Evolutionary conservation across 2,797 vertebrate species (phyloP), one percentile per base, ranked within the genome.

Genomic region (Chanos chanos): DNA sequence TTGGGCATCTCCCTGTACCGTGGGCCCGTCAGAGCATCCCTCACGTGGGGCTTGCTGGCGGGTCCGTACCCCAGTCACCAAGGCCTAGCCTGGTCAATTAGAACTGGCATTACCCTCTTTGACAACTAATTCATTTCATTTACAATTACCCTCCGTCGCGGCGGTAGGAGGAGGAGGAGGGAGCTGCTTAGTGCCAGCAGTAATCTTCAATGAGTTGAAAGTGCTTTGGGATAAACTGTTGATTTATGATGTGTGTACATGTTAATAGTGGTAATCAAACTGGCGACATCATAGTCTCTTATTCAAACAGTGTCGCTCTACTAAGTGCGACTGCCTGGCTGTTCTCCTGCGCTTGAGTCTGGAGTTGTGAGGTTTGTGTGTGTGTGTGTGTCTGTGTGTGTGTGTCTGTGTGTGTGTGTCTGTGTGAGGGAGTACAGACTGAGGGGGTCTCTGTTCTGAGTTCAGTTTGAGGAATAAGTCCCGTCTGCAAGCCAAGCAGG

Each of bases 1-100:
- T 68, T 44, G 55, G 54, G 53, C 60, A 60, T 28, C 51, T 69
- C 61, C 77, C 69, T 55, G 68, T 75, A 74, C 71, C 37, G 19
- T 43, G 44, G 36, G 34, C 54, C 10, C 37, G 41, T 21, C 36
- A 7, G 27, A 39, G 40, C 48, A 52, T 54, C 54, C 36, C 52
- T 56, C 61, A 50, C 43, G n/a, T 55, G 31, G 51, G 51, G 37
- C 16, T 43, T 48, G 54, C 58, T 19, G 15, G 12, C 34, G 13
- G 16, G 34, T 36, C 19, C 31, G 31, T 25, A 39, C 40, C 1
- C 9, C 43, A 31, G 27, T 44, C 55, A 48, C 43, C 27, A 48
- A 25, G 30, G 61, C 44, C 36, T 67, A 39, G n/a, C 34, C 28
- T 54, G 49, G 43, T 63, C 66, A 62, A 57, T 63, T 69, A 70